Base-by-base conservation (phyloP, 1,140 invertebrate species). In the Bursaphelenchus mucronatus region DNA sequence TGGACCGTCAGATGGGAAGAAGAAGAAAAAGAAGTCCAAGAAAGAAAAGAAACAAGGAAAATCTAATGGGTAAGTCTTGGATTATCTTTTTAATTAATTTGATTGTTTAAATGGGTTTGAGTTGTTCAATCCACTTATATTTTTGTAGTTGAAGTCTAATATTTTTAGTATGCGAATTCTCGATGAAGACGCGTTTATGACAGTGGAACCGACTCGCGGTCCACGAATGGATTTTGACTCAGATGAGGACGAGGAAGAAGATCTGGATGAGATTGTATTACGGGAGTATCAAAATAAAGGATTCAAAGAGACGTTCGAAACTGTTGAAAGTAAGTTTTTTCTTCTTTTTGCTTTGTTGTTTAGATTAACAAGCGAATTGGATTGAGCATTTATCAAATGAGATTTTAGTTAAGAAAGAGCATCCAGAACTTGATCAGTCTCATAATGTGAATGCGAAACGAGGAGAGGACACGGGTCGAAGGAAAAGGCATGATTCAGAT, bases 111-210 rank as follows among this genome's bases (percentile, higher is more conserved):
- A 30, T 56, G 0, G 9, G 44, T 17, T 10, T 11, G 54, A 50
- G 5, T 59, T 13, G 43, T 8, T 46, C 44, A 62, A 52, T 64
- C 5, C 5, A 30, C 15, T 17, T 39, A 13, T 58, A 39, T 62
- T 30, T 11, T 2, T 0, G 7, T 50, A 15, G 13, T 50, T 41
- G 15, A 15, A 58, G 15, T 19, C 7, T 15, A 19, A 13, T 7
- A 39, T 66, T 10, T 43, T 50, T 7, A 73, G 69, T 45, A 70
- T 70, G 69, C 58, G 53, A 39, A 30, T 70, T 21, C 46, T 70
- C 44, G 69, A 70, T 13, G 69, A 73, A 40, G 69, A 70, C 44
- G 51, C 69, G n/a, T 70, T 70, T 50, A 45, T 64, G 13, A 30
- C 40, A 39, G 66, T 59, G 13, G 46, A 45, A 13, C 49, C 69